phyloP scores from a whole-genome alignment of 2,888 invertebrate species.

The Ophioninae sp. region DNA sequence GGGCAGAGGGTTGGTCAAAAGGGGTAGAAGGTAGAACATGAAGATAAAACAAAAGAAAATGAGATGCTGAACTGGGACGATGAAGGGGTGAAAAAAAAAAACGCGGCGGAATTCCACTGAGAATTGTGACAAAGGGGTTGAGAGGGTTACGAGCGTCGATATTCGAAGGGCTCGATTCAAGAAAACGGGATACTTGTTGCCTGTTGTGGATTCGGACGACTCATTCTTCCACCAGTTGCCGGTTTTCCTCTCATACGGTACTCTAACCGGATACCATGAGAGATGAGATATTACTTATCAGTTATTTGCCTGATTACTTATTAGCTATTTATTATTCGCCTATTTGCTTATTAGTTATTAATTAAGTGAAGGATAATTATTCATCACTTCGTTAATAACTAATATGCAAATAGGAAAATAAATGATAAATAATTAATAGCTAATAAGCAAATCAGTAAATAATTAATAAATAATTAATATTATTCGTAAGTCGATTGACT shows the following conservation, averaged over 20 bases:
- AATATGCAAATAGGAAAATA: too few relatives aligned
- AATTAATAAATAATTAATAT: background rate
- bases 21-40: background rate
- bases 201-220: conserved; percentile 31
- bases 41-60: background rate
- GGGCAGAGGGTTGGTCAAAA: background rate
- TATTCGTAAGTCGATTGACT: too few relatives aligned
- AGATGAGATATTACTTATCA: conserved; percentile 5
- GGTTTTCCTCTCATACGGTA: background rate
- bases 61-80: conserved; percentile 10
- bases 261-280: conserved; percentile 13
- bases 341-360: too few relatives aligned
- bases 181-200: conserved; percentile 55
- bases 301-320: background rate
- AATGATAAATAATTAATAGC: too few relatives aligned
- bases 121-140: conserved; percentile 46
- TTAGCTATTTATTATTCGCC: too few relatives aligned
- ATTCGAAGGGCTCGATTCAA: conserved; percentile 47
- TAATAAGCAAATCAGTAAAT: too few relatives aligned
- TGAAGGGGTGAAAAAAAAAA: conserved; percentile 37
- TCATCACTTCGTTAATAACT: too few relatives aligned
- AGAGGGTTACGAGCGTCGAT: conserved; percentile 41
- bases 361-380: too few relatives aligned
- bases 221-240: conserved; percentile 55
- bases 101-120: conserved; percentile 41